These are phyloP conservation scores for Eidolon helvum DNA, from an alignment of 2,113 vertebrate species.

Conservation along the genomic window DNA sequence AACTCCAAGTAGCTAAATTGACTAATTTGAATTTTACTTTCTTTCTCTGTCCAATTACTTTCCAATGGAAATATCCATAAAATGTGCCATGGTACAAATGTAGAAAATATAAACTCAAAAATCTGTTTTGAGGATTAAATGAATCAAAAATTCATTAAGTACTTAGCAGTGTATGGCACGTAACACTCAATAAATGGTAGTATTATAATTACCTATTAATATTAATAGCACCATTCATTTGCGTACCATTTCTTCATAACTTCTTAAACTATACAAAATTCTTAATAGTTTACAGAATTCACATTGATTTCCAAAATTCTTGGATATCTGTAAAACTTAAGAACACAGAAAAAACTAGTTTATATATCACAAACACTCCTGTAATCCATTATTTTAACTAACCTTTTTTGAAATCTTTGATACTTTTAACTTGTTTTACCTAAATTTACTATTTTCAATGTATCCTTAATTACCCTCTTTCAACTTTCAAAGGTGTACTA, in stretches of 20 bases:
- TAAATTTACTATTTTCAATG: slow-evolving; percentile 29
- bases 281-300: slow-evolving; percentile 7
- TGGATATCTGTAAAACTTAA: not conserved
- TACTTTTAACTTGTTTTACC: not conserved
- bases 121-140: not conserved
- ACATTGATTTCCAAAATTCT: slow-evolving; percentile 2
- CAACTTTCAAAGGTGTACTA: not conserved
- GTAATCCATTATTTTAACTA: slow-evolving; percentile 19
- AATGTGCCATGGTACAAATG: not conserved
- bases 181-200: not conserved
- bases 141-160: not conserved
- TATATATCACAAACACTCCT: not conserved
- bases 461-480: not conserved
- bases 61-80: not conserved
- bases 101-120: not conserved
- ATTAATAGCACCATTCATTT: slow-evolving; percentile 8
- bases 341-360: not conserved
- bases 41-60: not conserved
- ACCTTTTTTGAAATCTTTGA: not conserved
- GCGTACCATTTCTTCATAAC: not conserved
- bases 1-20: not conserved
- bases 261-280: slow-evolving; percentile 9
- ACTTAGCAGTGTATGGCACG: not conserved
- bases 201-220: not conserved
- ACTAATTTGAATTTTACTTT: slow-evolving; percentile 32